These are phyloP conservation scores for Drosophila sp. DNA, from an alignment of 1,140 invertebrate genomes.

Conservation along the genomic window DNA sequence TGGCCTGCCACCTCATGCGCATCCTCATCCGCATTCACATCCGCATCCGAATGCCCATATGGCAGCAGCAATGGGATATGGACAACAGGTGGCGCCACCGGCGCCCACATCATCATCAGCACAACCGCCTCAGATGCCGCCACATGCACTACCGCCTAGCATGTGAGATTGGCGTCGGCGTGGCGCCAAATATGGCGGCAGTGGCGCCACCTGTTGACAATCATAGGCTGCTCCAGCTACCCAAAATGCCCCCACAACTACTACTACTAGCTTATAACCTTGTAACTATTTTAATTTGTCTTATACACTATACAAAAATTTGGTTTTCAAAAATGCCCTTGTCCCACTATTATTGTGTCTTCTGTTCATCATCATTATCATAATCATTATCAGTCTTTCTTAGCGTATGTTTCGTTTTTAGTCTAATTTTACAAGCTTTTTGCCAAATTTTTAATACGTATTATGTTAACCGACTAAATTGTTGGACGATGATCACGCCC, in stretches of 20 bases:
- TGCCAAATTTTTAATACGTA: slow-evolving; percentile 80
- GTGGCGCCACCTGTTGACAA: slow-evolving; percentile 80
- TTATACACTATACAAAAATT: slow-evolving; percentile 18
- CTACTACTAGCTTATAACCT: slow-evolving; percentile 33
- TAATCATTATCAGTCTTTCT: not conserved
- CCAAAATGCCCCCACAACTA: slow-evolving; percentile 17
- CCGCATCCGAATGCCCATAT: slow-evolving; percentile 61
- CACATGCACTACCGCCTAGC: slow-evolving; percentile 36
- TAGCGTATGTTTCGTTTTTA: slow-evolving; percentile 68
- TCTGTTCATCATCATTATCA: slow-evolving; percentile 21
- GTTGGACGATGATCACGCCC: slow-evolving; percentile 61
- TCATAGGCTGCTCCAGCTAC: slow-evolving; percentile 52
- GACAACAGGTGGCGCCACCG: slow-evolving; percentile 55
- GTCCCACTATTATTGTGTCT: slow-evolving; percentile 1
- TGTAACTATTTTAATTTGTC: slow-evolving; percentile 2
- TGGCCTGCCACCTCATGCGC: slow-evolving; percentile 47
- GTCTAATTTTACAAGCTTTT: slow-evolving; percentile 81
- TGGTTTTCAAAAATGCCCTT: slow-evolving; percentile 16
- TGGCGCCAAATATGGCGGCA: slow-evolving; percentile 68
- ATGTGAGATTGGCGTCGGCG: slow-evolving; percentile 79
- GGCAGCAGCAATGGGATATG: slow-evolving; percentile 69
- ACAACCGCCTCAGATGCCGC: slow-evolving; percentile 33
- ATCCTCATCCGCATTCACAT: slow-evolving; percentile 50
- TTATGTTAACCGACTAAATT: slow-evolving; percentile 73
- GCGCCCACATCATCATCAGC: slow-evolving; percentile 33